Conservation (phyloP, 2,113 vertebrate genomes). For the Cygnus buccinator region DNA sequence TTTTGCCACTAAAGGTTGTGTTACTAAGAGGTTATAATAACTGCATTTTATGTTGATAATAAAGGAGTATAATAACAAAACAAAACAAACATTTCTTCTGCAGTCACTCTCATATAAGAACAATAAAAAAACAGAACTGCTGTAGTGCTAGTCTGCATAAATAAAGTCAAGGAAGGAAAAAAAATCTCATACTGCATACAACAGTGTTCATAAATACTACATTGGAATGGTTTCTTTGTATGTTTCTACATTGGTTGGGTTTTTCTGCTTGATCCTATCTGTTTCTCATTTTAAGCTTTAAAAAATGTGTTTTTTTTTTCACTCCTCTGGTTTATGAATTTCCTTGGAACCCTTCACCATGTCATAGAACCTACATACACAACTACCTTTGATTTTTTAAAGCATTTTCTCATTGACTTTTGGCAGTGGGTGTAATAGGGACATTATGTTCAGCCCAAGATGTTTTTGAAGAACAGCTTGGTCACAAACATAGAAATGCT, state of each 20-base stretch:
- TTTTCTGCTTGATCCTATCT: not conserved
- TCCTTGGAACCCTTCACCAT: not conserved
- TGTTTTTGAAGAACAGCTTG: not conserved
- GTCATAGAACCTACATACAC: fast-evolving
- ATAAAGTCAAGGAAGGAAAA: not conserved
- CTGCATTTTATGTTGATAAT: not conserved
- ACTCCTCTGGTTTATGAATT: not conserved
- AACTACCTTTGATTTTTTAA: not conserved
- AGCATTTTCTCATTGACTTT: not conserved
- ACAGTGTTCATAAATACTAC: not conserved
- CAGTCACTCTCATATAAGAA: not conserved
- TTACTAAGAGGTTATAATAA: not conserved
- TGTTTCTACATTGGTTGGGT: not conserved
- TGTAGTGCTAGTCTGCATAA: not conserved
- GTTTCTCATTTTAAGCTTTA: not conserved
- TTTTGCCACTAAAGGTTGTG: not conserved
- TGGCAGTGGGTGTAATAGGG: not conserved
- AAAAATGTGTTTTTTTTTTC: not conserved
- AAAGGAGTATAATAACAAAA: not conserved
- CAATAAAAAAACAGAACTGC: not conserved
- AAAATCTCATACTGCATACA: not conserved
- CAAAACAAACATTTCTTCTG: not conserved
- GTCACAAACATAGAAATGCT: not conserved
- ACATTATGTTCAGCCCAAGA: not conserved
- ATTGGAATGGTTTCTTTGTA: not conserved